Conservation (phyloP, 2,113 vertebrate genomes). For the Arenaria interpres region DNA sequence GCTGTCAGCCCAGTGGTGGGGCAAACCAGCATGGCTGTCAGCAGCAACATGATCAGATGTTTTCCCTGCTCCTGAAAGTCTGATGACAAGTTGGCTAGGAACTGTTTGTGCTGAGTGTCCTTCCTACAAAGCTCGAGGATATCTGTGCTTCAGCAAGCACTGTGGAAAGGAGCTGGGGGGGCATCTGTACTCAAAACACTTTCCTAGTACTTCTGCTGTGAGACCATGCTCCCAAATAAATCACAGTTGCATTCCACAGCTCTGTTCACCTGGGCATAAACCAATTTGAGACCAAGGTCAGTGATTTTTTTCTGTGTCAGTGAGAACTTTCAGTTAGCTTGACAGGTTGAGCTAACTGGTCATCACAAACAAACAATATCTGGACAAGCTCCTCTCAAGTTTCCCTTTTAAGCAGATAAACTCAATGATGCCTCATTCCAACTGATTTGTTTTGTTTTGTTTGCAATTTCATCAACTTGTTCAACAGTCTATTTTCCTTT, state of each 20-base stretch:
- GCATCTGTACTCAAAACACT: neutral
- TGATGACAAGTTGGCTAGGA: neutral
- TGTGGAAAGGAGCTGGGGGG: neutral
- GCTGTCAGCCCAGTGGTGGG: neutral
- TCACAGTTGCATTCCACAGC: neutral
- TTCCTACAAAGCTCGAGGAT: neutral
- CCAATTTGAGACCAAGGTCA: neutral
- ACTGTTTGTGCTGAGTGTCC: neutral
- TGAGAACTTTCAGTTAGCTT: neutral
- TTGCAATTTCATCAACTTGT: neutral
- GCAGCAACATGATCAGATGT: neutral
- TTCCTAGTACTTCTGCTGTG: neutral
- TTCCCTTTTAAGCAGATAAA: neutral
- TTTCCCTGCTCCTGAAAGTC: neutral
- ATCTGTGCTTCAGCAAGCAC: neutral
- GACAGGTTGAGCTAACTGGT: neutral
- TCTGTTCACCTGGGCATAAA: neutral
- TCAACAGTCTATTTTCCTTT: neutral
- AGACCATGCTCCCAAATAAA: neutral
- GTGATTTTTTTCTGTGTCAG: neutral
- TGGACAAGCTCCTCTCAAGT: neutral
- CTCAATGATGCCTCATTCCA: neutral
- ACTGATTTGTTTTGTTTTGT: neutral
- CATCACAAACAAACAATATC: neutral
- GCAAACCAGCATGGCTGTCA: neutral